phyloP scores from a whole-genome alignment of 2,113 vertebrate species.

The Microcebus jonahi region DNA sequence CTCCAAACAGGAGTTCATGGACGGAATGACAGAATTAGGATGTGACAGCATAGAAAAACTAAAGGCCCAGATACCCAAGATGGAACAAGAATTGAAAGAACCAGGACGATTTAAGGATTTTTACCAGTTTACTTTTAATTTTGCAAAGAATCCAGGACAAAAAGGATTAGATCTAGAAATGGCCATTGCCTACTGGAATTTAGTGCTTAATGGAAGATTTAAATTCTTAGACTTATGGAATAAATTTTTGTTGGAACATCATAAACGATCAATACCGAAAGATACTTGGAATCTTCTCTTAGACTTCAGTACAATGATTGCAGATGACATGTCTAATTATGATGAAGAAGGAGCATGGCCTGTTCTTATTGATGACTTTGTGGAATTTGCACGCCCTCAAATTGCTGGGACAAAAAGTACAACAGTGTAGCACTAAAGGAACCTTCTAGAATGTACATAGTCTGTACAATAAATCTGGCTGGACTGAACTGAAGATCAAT shows the following conservation, averaged over 20 bases:
- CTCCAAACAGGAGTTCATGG: conserved; percentile 91
- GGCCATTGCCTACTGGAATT: conserved; percentile 95
- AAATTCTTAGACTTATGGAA: conserved; percentile 95
- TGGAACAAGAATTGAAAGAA: no score
- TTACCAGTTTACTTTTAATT: no score
- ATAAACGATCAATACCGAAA: conserved; percentile 94
- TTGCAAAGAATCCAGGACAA: no score
- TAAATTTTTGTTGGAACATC: conserved; percentile 94
- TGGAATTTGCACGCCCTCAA: conserved; percentile 95
- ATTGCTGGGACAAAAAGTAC: conserved; percentile 94
- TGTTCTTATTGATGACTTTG: conserved; percentile 94
- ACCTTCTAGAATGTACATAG: conserved; percentile 90
- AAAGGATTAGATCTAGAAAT: conserved; percentile 90
- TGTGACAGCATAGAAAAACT: no score
- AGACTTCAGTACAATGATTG: conserved; percentile 94
- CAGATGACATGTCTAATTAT: conserved; percentile 94
- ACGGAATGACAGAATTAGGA: conserved; percentile 91
- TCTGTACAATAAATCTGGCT: conserved; percentile 92
- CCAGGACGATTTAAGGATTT: no score
- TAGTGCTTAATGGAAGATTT: conserved; percentile 95
- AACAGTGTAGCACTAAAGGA: conserved; percentile 90
- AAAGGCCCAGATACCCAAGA: no score
- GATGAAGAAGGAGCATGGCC: conserved; percentile 94
- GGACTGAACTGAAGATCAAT: conserved; percentile 92
- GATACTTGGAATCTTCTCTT: conserved; percentile 93